Evolutionary conservation across 2,888 invertebrate species (phyloP).

Genomic region (Brachypalpus laphriformis): DNA sequence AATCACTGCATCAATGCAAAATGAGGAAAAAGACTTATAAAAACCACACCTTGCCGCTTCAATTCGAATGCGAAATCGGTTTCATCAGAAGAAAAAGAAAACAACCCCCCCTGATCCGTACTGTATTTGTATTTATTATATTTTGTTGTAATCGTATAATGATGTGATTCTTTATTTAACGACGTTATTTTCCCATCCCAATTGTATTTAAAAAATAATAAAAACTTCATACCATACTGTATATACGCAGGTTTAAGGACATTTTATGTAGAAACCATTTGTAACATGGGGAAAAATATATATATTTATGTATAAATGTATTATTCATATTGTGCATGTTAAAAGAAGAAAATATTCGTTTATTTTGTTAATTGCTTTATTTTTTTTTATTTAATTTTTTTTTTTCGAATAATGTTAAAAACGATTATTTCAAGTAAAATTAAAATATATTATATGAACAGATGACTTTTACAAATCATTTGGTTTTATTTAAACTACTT

Average conservation of each 20-base stretch:
- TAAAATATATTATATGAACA: conserved; percentile 46
- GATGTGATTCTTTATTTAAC: conserved; percentile 51
- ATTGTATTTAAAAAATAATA: background rate
- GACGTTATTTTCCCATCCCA: conserved; percentile 32
- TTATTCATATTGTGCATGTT: conserved; percentile 13
- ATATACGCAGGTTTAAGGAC: background rate
- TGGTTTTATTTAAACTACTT: background rate
- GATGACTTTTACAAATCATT: conserved; percentile 31
- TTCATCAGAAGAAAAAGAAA: conserved; percentile 35
- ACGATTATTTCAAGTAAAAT: conserved; percentile 11
- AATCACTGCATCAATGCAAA: conserved; percentile 87
- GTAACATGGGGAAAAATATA: conserved; percentile 15
- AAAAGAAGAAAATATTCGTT: conserved; percentile 20
- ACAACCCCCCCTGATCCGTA: conserved; percentile 22
- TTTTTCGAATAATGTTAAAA: conserved; percentile 19
- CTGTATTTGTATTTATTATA: conserved; percentile 55
- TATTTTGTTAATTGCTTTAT: conserved; percentile 26
- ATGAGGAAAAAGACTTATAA: conserved; percentile 81
- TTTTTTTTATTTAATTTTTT: background rate
- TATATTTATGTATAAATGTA: conserved; percentile 42
- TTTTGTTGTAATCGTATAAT: conserved; percentile 31
- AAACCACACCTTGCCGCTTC: conserved; percentile 40
- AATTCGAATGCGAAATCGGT: conserved; percentile 51
- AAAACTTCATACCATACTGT: background rate
- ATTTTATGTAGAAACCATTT: conserved; percentile 22